These are phyloP conservation scores for Volucella inanis DNA, from an alignment of 2,888 invertebrate genomes.

Conservation along the genomic window DNA sequence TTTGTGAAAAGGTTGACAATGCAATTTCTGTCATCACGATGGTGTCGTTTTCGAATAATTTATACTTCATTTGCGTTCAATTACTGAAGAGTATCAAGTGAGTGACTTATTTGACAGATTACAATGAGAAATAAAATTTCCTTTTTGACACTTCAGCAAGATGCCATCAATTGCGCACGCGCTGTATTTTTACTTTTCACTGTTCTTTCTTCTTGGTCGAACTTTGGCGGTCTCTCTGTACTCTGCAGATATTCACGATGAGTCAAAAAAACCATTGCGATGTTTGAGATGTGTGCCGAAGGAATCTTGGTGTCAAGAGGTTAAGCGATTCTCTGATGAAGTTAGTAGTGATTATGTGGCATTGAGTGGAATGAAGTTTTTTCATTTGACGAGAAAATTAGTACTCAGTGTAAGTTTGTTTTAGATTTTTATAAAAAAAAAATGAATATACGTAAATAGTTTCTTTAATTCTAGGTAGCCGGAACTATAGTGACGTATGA, in stretches of 20 bases:
- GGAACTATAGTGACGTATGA: conserved; percentile 86
- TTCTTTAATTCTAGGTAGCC: conserved; percentile 83
- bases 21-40: conserved; percentile 84
- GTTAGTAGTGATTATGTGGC: conserved; percentile 81
- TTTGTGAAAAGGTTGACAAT: conserved; percentile 84
- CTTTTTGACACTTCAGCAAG: conserved; percentile 76
- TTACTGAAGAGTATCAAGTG: conserved; percentile 84
- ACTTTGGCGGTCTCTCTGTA: conserved; percentile 85
- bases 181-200: conserved; percentile 85
- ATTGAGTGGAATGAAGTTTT: conserved; percentile 82
- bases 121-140: background rate
- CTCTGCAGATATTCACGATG: conserved; percentile 85
- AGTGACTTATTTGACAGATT: conserved; percentile 35
- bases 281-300: conserved; percentile 83
- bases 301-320: conserved; percentile 83
- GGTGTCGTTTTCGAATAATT: conserved; percentile 85
- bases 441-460: background rate
- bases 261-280: conserved; percentile 83
- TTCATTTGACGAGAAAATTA: conserved; percentile 81
- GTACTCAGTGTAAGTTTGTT: conserved; percentile 80
- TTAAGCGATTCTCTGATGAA: conserved; percentile 82
- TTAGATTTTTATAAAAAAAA: background rate
- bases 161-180: conserved; percentile 82
- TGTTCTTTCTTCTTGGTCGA: conserved; percentile 84
- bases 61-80: conserved; percentile 86